phyloP scores from a whole-genome alignment of 1,140 invertebrate genomes.

The Drosophila nebulosa region DNA sequence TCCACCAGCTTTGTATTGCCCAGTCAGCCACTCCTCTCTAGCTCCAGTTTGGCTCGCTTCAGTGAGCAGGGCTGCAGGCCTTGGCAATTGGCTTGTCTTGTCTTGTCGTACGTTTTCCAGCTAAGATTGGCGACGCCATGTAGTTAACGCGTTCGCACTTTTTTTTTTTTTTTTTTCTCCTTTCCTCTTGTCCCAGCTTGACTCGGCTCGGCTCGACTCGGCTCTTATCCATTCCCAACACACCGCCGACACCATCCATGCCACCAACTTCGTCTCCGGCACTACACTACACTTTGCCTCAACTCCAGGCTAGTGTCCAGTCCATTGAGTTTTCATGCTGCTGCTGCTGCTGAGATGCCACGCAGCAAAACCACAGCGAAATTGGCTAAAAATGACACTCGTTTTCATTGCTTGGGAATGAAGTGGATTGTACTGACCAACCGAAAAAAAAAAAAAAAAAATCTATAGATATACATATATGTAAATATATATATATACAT shows the following conservation, averaged over 20 bases:
- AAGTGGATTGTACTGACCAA: no score
- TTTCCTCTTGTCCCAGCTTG: constrained; percentile 14
- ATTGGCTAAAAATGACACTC: constrained; percentile 77
- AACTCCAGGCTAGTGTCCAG: constrained; percentile 66
- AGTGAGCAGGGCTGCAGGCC: constrained; percentile 31
- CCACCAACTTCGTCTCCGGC: background rate
- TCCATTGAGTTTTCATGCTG: constrained; percentile 72
- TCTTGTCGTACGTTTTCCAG: constrained; percentile 77
- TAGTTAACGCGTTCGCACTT: constrained; percentile 77
- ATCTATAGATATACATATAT: constrained; percentile 4
- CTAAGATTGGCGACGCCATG: constrained; percentile 77
- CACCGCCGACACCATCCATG: background rate
- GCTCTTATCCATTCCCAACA: no score
- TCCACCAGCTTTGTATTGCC: background rate
- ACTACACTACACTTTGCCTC: constrained; percentile 6
- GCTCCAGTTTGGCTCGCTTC: constrained; percentile 41
- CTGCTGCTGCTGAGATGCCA: constrained; percentile 29
- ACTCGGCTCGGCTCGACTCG: no score
- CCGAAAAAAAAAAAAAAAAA: constrained; percentile 8
- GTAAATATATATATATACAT: background rate
- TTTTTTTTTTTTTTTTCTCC: constrained; percentile 60
- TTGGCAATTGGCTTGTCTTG: constrained; percentile 73
- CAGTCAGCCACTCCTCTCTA: constrained; percentile 7
- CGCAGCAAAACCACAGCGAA: constrained; percentile 72
- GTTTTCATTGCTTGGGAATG: constrained; percentile 45